phyloP scores from a whole-genome alignment of 2,888 invertebrate species.

The Eretmocerus hayati region DNA sequence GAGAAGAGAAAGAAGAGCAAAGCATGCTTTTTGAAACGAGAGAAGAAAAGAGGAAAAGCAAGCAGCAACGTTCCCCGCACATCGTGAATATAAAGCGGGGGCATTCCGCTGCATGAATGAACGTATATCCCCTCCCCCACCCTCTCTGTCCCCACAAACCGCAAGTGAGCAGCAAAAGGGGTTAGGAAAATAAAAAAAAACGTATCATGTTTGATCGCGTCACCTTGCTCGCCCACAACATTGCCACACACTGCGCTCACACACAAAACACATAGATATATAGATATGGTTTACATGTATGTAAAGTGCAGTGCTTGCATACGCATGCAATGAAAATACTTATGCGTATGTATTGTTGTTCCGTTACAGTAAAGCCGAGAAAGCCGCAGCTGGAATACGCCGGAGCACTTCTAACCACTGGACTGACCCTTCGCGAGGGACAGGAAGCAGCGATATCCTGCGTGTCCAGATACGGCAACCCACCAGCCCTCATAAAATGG shows the following conservation, averaged over 20 bases:
- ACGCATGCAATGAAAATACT: background rate
- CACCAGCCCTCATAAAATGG: constrained; percentile 83
- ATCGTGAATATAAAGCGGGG: background rate
- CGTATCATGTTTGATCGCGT: background rate
- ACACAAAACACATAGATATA: background rate
- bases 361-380: constrained; percentile 62
- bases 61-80: background rate
- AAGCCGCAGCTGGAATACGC: constrained; percentile 74
- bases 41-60: background rate
- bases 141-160: background rate
- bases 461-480: constrained; percentile 84
- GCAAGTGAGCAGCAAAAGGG: background rate
- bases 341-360: background rate
- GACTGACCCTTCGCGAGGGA: constrained; percentile 39
- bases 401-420: constrained; percentile 52
- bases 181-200: background rate
- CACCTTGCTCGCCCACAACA: background rate
- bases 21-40: no score
- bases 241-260: no score
- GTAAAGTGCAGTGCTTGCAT: background rate
- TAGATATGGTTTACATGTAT: background rate
- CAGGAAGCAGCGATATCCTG: constrained; percentile 65
- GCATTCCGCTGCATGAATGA: background rate
- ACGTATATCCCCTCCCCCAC: background rate
- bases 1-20: background rate